Percentiles rank a stretch among this genome's conserved stretches.
Conservation (phyloP, 2,888 invertebrate genomes). For the Lamellibrachia satsuma region DNA sequence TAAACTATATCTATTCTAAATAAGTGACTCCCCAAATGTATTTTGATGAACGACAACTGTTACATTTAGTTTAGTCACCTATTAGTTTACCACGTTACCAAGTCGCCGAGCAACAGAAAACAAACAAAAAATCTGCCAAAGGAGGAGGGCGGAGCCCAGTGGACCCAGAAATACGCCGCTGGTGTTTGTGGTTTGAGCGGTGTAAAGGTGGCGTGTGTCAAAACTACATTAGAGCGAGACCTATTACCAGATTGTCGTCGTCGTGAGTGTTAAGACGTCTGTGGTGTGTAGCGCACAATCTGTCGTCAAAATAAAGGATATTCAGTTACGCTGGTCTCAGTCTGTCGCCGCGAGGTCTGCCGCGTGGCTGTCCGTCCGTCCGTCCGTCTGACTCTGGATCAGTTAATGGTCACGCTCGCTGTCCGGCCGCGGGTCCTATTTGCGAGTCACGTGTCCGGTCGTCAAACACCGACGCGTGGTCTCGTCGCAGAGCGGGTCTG, state of each 20-base stretch:
- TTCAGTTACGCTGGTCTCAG: neutral
- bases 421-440: neutral
- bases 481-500: neutral
- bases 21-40: too few species aligned
- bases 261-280: neutral
- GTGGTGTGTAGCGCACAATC: neutral
- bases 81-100: too few species aligned
- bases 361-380: neutral
- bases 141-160: too few species aligned
- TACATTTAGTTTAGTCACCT: too few species aligned
- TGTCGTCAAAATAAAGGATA: neutral
- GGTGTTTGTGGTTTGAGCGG: too few species aligned
- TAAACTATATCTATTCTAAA: too few species aligned
- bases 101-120: too few species aligned
- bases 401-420: neutral
- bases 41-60: too few species aligned
- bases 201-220: neutral
- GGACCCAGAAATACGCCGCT: too few species aligned
- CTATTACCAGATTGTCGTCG: neutral
- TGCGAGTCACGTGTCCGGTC: neutral
- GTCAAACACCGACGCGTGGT: neutral
- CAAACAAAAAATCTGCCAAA: too few species aligned
- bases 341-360: neutral
- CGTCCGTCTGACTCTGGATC: neutral
- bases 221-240: neutral